A percentile compares a stretch with the other conserved stretches of the same genome.
Conservation (phyloP, 2,888 invertebrate genomes). For the Antheraea assamensis region DNA sequence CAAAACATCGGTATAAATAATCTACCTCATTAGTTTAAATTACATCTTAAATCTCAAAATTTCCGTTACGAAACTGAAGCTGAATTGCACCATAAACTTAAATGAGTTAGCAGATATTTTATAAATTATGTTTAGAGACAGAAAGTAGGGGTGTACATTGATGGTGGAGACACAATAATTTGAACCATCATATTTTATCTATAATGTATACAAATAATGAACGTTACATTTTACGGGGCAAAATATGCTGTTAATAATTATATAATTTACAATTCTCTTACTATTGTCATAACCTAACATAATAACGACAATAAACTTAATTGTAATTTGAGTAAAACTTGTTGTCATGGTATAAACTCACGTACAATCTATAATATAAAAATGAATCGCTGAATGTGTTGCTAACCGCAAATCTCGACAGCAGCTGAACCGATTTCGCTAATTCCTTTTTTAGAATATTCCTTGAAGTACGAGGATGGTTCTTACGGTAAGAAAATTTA, state of each 20-base stretch:
- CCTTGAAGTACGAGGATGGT: too few species aligned
- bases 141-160: background rate
- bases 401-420: too few species aligned
- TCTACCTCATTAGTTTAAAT: background rate
- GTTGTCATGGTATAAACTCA: too few species aligned
- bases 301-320: background rate
- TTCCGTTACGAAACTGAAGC: background rate
- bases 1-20: background rate
- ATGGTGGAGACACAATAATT: background rate
- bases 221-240: background rate
- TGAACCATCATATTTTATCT: background rate
- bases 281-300: background rate
- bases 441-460: too few species aligned
- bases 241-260: background rate
- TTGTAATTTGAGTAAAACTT: background rate
- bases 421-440: too few species aligned
- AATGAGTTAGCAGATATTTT: background rate
- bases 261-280: background rate
- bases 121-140: background rate
- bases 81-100: background rate
- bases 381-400: too few species aligned
- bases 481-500: too few species aligned
- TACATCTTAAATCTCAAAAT: background rate
- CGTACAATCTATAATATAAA: too few species aligned
- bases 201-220: background rate